These are phyloP conservation scores for Actinia tenebrosa DNA, from an alignment of 64 coral and sea anemone species.

Conservation along the genomic window DNA sequence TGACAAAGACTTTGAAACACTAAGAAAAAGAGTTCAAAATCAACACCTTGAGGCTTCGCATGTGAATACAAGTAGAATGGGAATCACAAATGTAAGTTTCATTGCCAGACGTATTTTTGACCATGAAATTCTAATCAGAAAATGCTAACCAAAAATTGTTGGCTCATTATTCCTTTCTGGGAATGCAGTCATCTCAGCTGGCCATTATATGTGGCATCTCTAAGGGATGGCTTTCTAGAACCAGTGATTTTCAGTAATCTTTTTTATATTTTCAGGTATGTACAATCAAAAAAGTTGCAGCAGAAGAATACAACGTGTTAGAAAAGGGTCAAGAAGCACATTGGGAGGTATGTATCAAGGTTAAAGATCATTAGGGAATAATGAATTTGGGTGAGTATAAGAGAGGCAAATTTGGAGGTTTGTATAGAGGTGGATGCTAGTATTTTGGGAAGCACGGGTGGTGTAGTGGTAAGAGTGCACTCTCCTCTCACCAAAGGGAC, in stretches of 20 bases:
- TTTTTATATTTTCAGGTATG: conserved; percentile 27
- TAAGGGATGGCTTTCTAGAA: too few relatives aligned
- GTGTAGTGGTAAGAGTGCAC: too few relatives aligned
- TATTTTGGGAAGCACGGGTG: too few relatives aligned
- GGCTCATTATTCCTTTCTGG: too few relatives aligned
- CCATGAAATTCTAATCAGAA: too few relatives aligned
- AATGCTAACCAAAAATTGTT: too few relatives aligned
- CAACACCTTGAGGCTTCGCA: conserved; percentile 83
- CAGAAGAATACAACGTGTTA: conserved; percentile 80
- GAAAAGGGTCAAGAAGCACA: conserved; percentile 93
- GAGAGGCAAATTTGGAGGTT: background rate
- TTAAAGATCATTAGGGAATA: too few relatives aligned
- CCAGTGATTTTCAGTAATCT: background rate
- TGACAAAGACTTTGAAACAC: conserved; percentile 93
- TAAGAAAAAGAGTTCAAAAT: conserved; percentile 81
- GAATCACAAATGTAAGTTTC: conserved; percentile 87
- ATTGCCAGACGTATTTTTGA: background rate
- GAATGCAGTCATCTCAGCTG: too few relatives aligned
- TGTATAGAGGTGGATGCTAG: too few relatives aligned
- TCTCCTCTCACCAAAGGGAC: too few relatives aligned
- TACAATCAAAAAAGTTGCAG: conserved; percentile 51
- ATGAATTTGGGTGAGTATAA: too few relatives aligned
- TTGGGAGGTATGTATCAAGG: conserved; percentile 64
- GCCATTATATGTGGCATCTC: background rate
- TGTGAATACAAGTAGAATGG: conserved; percentile 93